Base-by-base conservation (phyloP, 2,888 invertebrate genomes). In the Copidosoma aretas region DNA sequence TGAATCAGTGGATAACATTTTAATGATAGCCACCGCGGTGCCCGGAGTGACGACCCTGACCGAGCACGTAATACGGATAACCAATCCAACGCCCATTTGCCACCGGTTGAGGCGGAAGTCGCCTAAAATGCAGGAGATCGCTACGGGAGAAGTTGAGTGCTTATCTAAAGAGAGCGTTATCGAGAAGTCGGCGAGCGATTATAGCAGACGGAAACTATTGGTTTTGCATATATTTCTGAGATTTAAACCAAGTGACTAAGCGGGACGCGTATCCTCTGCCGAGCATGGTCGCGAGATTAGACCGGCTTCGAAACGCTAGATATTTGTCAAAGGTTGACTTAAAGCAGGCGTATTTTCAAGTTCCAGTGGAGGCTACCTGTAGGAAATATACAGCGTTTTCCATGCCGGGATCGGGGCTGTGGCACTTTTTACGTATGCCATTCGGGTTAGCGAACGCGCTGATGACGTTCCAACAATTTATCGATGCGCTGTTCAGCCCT, bases 251-350 rank as follows among this genome's bases (percentile, higher is more conserved):
- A 5, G 77, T 80, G 0, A 78, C 79, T 0, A 71, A 75, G 51
- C 70, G 73, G 21, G 78, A 81, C 68, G 76, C 78, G 1, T 78
- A 80, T 73, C 78, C 79, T 0, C 46, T 81, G 0, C 80, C 74
- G 0, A 75, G 76, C 43, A 77, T 81, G 25, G 72, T 72, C 0
- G 64, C 73, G 1, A 81, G 78, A 10, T 32, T 32, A 8, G 32
- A 32, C 32, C 3, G 32, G 32, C 8, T 32, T 3, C 3, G 8
- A 32, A 32, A 32, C 32, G 78, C 79, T 3, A 67, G 72, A 43
- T 82, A 73, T 56, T 71, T 82, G 17, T 74, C 74, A 0, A 78
- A 77, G 1, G 61, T 81, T 1, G 82, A 83, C 66, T 32, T 32
- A 8, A 32, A 32, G 32, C 32, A 3, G 32, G 8, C 8, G 8